Percentiles rank a stretch among this genome's conserved stretches.
Evolutionary conservation across 2,797 vertebrate genomes (phyloP).

Genomic region (Microctenopoma steveboyesi): DNA sequence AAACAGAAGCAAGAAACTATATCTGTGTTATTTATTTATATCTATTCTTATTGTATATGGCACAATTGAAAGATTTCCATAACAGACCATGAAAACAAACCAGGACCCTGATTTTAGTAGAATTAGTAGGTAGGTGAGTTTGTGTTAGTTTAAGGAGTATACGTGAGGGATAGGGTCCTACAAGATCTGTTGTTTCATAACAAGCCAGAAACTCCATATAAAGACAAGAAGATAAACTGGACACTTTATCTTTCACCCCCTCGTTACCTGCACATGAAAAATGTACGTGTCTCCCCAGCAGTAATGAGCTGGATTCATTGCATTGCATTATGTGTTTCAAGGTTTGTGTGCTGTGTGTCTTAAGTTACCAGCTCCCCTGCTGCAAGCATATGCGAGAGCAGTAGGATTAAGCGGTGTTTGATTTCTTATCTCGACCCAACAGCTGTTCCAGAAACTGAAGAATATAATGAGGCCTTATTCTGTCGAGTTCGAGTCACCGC

Average conservation of each 20-base stretch:
- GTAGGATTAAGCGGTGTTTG: conserved; percentile 62
- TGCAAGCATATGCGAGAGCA: conserved; percentile 39
- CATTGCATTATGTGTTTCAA: not conserved
- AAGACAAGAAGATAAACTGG: conserved; percentile 7
- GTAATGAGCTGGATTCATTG: conserved; percentile 43
- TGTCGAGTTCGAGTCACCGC: conserved; percentile 95
- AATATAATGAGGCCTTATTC: conserved; percentile 98
- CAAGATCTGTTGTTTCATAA: not conserved
- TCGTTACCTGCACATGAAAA: conserved; percentile 32
- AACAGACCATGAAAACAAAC: too few species aligned
- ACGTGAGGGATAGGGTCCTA: not conserved
- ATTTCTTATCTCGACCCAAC: conserved; percentile 78
- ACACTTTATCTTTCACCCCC: conserved; percentile 11
- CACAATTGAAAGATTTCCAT: too few species aligned
- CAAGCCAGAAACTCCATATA: not conserved
- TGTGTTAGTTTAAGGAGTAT: too few species aligned
- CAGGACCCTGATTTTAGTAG: too few species aligned
- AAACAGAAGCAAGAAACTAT: conserved; percentile 19
- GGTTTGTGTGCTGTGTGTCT: conserved; percentile 15
- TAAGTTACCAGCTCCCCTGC: conserved; percentile 35
- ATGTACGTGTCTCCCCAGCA: conserved; percentile 7
- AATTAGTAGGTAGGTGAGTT: too few species aligned
- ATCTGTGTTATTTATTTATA: too few species aligned
- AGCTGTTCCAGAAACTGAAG: conserved; percentile 99
- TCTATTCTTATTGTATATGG: not conserved